Conservation (phyloP, 2,888 invertebrate species). For the Blastobasis adustella region DNA sequence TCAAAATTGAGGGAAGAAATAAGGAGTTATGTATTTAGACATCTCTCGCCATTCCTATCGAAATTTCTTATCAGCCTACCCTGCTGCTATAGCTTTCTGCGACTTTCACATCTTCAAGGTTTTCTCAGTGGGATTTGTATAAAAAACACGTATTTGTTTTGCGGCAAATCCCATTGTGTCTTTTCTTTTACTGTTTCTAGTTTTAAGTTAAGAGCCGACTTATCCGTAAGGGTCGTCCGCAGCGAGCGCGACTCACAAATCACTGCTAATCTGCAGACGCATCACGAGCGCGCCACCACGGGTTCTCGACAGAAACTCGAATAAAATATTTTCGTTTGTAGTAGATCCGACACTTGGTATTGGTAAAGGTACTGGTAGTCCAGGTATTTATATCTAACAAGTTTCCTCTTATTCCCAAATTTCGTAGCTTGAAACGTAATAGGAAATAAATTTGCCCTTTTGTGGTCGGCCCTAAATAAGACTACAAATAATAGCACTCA, state of each 20-base stretch:
- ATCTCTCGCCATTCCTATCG: too few species aligned
- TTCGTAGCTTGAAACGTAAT: not conserved
- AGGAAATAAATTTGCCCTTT: not conserved
- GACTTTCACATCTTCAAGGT: too few species aligned
- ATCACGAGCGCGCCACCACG: slow-evolving; percentile 27
- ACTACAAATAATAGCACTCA: too few species aligned
- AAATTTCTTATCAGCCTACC: too few species aligned
- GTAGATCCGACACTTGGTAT: not conserved
- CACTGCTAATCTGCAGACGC: slow-evolving; percentile 35
- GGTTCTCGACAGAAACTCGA: slow-evolving; percentile 14
- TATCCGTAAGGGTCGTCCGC: slow-evolving; percentile 1
- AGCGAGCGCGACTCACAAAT: slow-evolving; percentile 32
- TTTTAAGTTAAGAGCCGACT: too few species aligned
- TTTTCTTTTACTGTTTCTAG: too few species aligned
- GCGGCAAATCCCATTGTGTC: too few species aligned
- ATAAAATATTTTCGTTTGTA: not conserved
- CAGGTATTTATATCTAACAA: not conserved
- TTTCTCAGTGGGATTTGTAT: not conserved
- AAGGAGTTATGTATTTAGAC: too few species aligned
- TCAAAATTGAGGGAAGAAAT: too few species aligned
- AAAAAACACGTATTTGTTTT: too few species aligned
- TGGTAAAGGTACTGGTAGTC: not conserved
- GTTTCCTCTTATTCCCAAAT: not conserved
- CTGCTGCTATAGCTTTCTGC: too few species aligned
- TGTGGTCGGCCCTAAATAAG: not conserved